phyloP scores from a whole-genome alignment of 1,140 invertebrate species.

The Trichonephila clavipes region DNA sequence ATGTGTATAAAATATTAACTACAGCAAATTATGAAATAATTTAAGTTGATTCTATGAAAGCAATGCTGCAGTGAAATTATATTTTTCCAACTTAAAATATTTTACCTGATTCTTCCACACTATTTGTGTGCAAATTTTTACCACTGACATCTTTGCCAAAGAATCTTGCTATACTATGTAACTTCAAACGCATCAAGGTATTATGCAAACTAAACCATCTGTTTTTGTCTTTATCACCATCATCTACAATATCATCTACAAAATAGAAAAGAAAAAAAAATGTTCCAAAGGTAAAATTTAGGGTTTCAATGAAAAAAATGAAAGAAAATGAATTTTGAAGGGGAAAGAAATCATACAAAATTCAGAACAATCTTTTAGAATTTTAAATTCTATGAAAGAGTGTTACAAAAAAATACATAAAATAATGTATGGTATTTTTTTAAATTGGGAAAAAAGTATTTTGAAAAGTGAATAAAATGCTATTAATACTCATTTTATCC shows the following conservation, averaged over 20 bases:
- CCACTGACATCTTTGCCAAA: constrained; percentile 67
- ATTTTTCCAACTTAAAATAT: background rate
- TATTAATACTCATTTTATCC: no score
- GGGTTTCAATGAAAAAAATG: no score
- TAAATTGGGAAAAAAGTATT: no score
- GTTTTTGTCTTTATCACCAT: constrained; percentile 41
- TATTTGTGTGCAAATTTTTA: constrained; percentile 52
- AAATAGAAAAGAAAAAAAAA: background rate
- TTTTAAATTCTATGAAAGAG: no score
- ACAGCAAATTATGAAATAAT: constrained; percentile 46
- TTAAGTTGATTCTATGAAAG: background rate
- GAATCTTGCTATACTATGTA: constrained; percentile 73
- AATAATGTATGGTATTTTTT: no score
- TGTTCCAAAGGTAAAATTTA: background rate
- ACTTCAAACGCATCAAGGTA: constrained; percentile 61
- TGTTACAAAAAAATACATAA: no score
- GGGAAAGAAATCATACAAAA: no score
- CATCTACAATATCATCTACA: constrained; percentile 8
- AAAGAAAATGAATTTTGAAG: no score
- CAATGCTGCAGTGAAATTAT: background rate
- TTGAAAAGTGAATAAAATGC: no score
- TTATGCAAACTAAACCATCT: constrained; percentile 65
- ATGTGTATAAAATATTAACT: background rate
- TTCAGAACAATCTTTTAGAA: no score
- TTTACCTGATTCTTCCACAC: constrained; percentile 66